phyloP scores from a whole-genome alignment of 2,113 vertebrate species.

The Gavia stellata region DNA sequence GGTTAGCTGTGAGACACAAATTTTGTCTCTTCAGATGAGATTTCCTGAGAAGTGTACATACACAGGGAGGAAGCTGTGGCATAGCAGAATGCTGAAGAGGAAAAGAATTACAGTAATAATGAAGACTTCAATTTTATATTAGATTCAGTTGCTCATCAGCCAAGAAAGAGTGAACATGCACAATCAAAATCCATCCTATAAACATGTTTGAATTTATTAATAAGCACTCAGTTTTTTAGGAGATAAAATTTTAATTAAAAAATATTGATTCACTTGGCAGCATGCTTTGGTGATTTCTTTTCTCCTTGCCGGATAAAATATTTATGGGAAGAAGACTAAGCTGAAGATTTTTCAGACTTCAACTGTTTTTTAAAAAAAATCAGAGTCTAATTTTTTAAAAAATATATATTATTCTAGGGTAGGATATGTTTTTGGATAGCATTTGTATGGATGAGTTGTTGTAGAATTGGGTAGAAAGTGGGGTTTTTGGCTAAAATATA shows the following conservation, averaged over 20 bases:
- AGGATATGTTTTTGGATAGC: not conserved
- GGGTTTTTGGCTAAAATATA: not conserved
- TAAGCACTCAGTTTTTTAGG: not conserved
- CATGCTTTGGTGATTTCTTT: not conserved
- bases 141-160: not conserved
- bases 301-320: not conserved
- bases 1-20: not conserved
- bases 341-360: not conserved
- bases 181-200: not conserved
- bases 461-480: not conserved
- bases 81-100: not conserved
- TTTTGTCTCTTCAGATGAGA: not conserved
- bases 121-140: slow-evolving; percentile 12
- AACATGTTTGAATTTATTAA: slow-evolving; percentile 24
- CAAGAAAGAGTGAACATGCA: not conserved
- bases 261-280: slow-evolving; percentile 16
- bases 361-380: not conserved
- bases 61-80: not conserved
- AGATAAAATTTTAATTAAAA: slow-evolving; percentile 47
- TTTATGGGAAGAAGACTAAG: not conserved
- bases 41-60: not conserved
- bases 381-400: not conserved
- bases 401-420: not conserved
- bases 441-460: not conserved
- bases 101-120: not conserved